These are phyloP conservation scores for Limenitis camilla DNA, from an alignment of 2,888 invertebrate species.

Conservation along the genomic window DNA sequence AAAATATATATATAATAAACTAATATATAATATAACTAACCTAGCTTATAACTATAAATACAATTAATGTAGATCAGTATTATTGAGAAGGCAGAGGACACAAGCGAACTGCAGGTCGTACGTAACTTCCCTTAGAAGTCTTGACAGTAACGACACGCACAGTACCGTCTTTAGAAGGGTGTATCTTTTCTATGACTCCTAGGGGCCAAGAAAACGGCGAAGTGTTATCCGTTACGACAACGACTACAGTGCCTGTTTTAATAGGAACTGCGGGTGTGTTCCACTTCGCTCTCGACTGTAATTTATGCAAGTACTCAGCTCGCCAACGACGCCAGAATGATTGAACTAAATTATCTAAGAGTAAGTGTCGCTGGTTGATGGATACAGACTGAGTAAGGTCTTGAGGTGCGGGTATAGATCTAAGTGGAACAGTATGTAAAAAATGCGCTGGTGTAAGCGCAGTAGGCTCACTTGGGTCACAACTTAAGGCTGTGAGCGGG, in stretches of 20 bases:
- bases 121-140: constrained; percentile 7
- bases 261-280: constrained; percentile 1
- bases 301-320: constrained; percentile 11
- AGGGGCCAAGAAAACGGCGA: constrained; percentile 18
- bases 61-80: not conserved
- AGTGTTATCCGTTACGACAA: constrained; percentile 12
- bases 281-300: constrained; percentile 21
- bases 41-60: not conserved
- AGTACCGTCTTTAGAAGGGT: constrained; percentile 9
- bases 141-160: constrained; percentile 11
- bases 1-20: no score
- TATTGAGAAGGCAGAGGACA: constrained; percentile 11
- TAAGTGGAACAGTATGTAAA: constrained; percentile 15
- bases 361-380: not conserved
- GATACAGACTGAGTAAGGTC: no score
- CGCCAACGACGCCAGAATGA: constrained; percentile 16
- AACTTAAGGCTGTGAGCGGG: not conserved
- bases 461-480: not conserved
- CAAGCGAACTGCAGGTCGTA: constrained; percentile 9
- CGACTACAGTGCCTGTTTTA: constrained; percentile 6
- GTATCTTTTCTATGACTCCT: constrained; percentile 2
- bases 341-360: constrained; percentile 9
- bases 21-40: no score
- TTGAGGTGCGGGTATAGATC: constrained; percentile 9
- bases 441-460: constrained; percentile 9